Conservation (phyloP, 2,888 invertebrate species). For the Phengaris arion region DNA sequence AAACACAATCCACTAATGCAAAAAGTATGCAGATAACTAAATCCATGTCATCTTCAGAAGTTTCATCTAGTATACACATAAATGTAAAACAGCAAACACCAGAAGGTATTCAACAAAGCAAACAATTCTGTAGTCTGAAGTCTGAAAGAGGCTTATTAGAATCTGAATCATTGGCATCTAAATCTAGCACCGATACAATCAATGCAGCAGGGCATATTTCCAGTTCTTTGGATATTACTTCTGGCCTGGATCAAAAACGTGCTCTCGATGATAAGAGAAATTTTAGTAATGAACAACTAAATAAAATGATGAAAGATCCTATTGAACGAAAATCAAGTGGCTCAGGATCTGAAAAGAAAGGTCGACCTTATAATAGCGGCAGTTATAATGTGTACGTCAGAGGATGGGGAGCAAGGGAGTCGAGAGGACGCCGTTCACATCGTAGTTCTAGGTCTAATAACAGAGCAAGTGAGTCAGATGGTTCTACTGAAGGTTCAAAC, state of each 20-base stretch:
- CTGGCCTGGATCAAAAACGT: slow-evolving; percentile 52
- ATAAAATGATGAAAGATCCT: slow-evolving; percentile 73
- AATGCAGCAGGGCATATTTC: slow-evolving; percentile 48
- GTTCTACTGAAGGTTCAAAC: slow-evolving; percentile 84
- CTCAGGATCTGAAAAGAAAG: slow-evolving; percentile 75
- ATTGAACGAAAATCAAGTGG: slow-evolving; percentile 70
- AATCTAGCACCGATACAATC: slow-evolving; percentile 57
- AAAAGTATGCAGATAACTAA: slow-evolving; percentile 49
- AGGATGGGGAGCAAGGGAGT: slow-evolving; percentile 72
- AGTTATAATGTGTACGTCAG: slow-evolving; percentile 71
- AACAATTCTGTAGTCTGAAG: slow-evolving; percentile 54
- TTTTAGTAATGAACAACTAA: slow-evolving; percentile 62
- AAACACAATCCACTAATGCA: slow-evolving; percentile 42
- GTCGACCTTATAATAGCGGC: slow-evolving; percentile 68
- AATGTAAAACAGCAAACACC: slow-evolving; percentile 51
- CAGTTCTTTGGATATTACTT: slow-evolving; percentile 52
- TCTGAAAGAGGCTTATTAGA: slow-evolving; percentile 65
- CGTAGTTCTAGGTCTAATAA: slow-evolving; percentile 71
- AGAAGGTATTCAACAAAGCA: slow-evolving; percentile 53
- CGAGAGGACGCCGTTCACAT: slow-evolving; percentile 73
- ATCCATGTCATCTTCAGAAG: slow-evolving; percentile 46
- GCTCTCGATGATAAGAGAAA: slow-evolving; percentile 59
- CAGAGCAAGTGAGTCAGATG: slow-evolving; percentile 85
- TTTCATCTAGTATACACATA: slow-evolving; percentile 47
- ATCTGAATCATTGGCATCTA: slow-evolving; percentile 59